Conservation (phyloP, 2,888 invertebrate species). For the Augochlorella aurata region DNA sequence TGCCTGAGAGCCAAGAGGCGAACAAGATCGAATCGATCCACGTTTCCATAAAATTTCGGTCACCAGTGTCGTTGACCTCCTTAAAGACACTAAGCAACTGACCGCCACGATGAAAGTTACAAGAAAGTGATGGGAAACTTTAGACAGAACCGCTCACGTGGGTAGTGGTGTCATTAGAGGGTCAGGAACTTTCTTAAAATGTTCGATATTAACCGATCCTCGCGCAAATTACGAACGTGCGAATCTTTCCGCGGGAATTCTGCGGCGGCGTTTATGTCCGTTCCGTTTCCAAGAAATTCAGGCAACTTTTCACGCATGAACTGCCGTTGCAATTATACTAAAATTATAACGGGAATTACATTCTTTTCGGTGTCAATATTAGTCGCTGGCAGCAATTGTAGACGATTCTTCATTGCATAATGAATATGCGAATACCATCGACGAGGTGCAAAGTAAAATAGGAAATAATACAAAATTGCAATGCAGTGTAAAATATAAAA, state of each 20-base stretch:
- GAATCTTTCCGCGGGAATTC: not conserved
- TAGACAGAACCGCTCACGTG: constrained; percentile 33
- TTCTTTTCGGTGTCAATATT: too few species aligned
- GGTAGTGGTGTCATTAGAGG: constrained; percentile 39
- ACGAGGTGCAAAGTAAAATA: too few species aligned
- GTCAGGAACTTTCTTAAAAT: constrained; percentile 45
- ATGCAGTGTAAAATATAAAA: too few species aligned
- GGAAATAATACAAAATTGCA: too few species aligned
- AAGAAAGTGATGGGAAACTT: constrained; percentile 52
- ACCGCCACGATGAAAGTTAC: constrained; percentile 38
- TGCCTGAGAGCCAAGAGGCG: not conserved
- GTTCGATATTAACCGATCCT: constrained; percentile 24
- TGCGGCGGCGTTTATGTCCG: not conserved
- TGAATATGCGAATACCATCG: too few species aligned
- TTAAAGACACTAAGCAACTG: constrained; percentile 39
- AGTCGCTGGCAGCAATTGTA: too few species aligned
- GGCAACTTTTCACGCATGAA: not conserved
- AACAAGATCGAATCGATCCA: not conserved
- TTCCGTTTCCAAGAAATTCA: not conserved
- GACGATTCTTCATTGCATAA: too few species aligned
- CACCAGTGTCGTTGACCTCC: constrained; percentile 37
- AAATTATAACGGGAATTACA: not conserved
- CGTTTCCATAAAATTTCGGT: constrained; percentile 37
- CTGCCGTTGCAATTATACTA: too few species aligned
- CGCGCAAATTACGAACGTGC: constrained; percentile 24